Evolutionary conservation across 2,113 vertebrate genomes (phyloP), one percentile per base, ranked within the genome.

Genomic region (Chaenocephalus aceratus): DNA sequence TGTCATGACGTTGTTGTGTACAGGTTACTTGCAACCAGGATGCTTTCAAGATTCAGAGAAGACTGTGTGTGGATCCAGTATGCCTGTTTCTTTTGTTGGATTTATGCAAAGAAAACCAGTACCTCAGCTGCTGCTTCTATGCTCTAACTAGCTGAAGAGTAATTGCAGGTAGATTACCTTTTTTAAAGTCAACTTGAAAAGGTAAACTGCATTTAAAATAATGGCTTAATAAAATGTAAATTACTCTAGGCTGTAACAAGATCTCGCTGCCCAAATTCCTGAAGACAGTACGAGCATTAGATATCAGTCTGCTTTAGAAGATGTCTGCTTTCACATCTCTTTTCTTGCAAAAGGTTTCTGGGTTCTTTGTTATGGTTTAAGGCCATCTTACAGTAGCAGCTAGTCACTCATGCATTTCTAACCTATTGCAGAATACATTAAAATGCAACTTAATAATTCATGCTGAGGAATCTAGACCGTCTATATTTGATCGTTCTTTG

Each of bases 401-500:
- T 23, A 64, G 61, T 75, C 77, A 75, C 59, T 84, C 87, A 84
- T 88, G 88, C 83, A 86, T 93, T 46, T 88, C 71, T 90, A 84
- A 82, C 10, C 79, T 72, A 63, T 61, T 73, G 72, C 77, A 73
- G 88, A 91, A 90, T 91, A 91, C 80, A 92, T 93, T 90, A 89
- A 67, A 14, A 68, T 85, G 49, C 26, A 52, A 67, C 51, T 93
- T 72, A 91, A 91, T 91, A 87, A 94, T 94, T 94, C 52, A 94
- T 91, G 71, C 54, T 51, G 30, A 83, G 30, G 79, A 74, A 85
- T 83, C 72, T 62, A 88, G 86, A 72, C 82, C 3, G 66, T 86
- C 80, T 86, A 66, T 68, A 69, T 77, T 58, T 77, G 56, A 80
- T 86, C 83, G 46, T 86, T 86, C 83, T 88, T 84, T 91, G 85